Evolutionary conservation across 2,888 invertebrate species (phyloP).

Genomic region (Eugnorisma glareosa): DNA sequence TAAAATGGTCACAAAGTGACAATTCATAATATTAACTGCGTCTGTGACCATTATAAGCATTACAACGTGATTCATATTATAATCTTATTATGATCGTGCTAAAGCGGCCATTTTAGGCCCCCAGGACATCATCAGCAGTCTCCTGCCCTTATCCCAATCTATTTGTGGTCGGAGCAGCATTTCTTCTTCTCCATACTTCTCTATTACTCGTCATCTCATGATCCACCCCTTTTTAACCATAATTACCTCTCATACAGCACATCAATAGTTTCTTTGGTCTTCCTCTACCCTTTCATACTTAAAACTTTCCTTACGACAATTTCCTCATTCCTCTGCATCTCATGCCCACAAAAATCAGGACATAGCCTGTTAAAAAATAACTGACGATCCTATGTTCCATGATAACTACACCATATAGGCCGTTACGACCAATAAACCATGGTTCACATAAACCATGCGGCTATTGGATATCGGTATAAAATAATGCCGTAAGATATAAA

Average conservation of each 20-base stretch:
- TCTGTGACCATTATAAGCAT: no score
- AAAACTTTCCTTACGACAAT: not conserved
- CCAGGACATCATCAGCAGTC: not conserved
- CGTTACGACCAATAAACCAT: slow-evolving; percentile 48
- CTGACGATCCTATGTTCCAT: not conserved
- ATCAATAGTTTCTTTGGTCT: not conserved
- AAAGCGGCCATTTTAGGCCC: no score
- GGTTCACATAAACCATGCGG: slow-evolving; percentile 28
- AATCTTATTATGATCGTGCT: no score
- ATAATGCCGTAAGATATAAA: slow-evolving; percentile 57
- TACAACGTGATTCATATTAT: no score
- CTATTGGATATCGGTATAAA: slow-evolving; percentile 46
- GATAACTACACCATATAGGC: slow-evolving; percentile 37
- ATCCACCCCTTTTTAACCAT: not conserved
- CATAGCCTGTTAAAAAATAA: not conserved
- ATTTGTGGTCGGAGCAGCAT: not conserved
- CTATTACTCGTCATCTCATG: not conserved
- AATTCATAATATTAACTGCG: no score
- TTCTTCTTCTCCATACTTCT: not conserved
- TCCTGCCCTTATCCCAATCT: not conserved
- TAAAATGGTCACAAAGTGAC: no score
- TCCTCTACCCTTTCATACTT: not conserved
- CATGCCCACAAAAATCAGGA: not conserved
- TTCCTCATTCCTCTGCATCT: not conserved
- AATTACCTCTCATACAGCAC: not conserved